Percentiles rank a stretch among this genome's conserved stretches.
These are phyloP conservation scores for Scomberomorus guttatus DNA, from an alignment of 2,797 vertebrate species.

Conservation along the genomic window DNA sequence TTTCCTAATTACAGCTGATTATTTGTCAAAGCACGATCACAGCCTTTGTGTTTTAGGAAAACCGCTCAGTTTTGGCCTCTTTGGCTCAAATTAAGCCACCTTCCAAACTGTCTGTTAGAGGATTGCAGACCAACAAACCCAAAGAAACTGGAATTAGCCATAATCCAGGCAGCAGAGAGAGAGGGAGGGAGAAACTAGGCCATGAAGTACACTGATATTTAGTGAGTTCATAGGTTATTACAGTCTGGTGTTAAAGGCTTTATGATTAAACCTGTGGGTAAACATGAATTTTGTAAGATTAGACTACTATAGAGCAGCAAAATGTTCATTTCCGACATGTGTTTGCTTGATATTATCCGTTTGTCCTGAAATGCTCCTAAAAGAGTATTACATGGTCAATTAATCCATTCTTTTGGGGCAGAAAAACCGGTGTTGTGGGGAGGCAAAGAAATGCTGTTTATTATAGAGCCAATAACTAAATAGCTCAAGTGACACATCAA, in stretches of 20 bases:
- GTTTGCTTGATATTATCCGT: constrained; percentile 18
- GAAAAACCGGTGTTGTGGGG: constrained; percentile 12
- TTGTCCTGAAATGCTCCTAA: constrained; percentile 34
- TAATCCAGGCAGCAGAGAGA: constrained; percentile 58
- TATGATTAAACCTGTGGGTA: constrained; percentile 50
- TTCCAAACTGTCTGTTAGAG: constrained; percentile 40
- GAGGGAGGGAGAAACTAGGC: constrained; percentile 47
- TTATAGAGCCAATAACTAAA: neutral
- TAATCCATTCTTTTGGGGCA: constrained; percentile 53
- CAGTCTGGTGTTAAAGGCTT: constrained; percentile 42
- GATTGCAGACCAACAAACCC: constrained; percentile 32
- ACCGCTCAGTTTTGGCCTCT: constrained; percentile 47
- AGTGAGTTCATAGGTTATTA: constrained; percentile 41
- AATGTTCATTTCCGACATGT: neutral
- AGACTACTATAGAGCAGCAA: constrained; percentile 34
- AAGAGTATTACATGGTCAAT: constrained; percentile 51
- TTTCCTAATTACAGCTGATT: constrained; percentile 23
- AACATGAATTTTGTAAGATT: constrained; percentile 60
- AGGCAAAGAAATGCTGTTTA: neutral
- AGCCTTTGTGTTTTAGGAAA: constrained; percentile 7
- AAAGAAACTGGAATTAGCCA: constrained; percentile 58
- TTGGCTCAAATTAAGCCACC: constrained; percentile 56
- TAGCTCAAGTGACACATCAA: neutral
- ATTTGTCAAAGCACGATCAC: constrained; percentile 27
- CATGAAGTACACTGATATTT: constrained; percentile 38